A percentile compares a stretch with the other conserved stretches of the same genome.
Evolutionary conservation across 2,888 invertebrate species (phyloP).

Genomic region (Metellina segmentata): DNA sequence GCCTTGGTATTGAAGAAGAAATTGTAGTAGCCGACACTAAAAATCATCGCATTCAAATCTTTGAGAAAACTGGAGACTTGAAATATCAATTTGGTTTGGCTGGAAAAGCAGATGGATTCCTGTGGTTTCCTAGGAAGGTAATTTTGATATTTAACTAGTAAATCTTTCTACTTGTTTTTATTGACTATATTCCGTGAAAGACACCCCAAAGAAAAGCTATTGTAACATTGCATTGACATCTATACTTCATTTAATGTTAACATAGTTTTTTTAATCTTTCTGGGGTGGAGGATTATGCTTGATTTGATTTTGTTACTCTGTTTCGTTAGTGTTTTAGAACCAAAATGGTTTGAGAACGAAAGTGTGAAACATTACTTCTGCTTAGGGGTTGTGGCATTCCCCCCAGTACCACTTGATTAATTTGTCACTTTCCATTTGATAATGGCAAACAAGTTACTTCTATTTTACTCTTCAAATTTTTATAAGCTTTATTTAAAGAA

Average conservation of each 20-base stretch:
- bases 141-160: conserved; percentile 82
- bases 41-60: conserved; percentile 95
- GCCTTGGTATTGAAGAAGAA: conserved; percentile 95
- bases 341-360: no score
- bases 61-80: conserved; percentile 95
- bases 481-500: no score
- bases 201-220: background rate
- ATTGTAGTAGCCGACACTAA: conserved; percentile 98
- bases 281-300: background rate
- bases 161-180: background rate
- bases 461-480: no score
- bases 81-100: conserved; percentile 97
- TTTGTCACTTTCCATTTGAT: no score
- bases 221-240: background rate
- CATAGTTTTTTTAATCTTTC: background rate
- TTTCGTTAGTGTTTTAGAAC: no score
- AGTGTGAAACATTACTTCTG: no score
- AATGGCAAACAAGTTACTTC: no score
- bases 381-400: no score
- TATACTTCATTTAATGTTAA: background rate
- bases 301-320: background rate
- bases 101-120: conserved; percentile 96
- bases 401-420: no score
- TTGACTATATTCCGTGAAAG: background rate
- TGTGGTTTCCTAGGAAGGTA: conserved; percentile 98